Base-by-base conservation (phyloP, 2,113 vertebrate genomes). In the Casuarius casuarius region DNA sequence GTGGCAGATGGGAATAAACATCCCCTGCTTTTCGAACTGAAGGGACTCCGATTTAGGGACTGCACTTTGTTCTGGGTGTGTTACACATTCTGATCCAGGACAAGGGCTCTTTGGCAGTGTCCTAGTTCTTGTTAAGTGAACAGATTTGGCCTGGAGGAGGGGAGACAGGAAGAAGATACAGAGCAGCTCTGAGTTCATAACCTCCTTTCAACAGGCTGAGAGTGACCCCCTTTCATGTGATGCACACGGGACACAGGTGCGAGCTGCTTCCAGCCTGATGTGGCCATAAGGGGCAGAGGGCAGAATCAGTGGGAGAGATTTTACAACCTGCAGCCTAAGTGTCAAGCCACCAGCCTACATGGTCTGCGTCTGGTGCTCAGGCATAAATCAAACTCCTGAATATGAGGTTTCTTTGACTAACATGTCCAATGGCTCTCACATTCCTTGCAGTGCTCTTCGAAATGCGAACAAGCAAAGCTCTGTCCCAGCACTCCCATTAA, bases 391-490 rank as follows among this genome's bases (percentile, higher is more conserved):
- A 68, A 82, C 52, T 70, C 73, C 66, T 73, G 66, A 82, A 87
- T 82, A 72, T 10, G 70, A 94, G 29, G 87, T 92, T 89, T 87
- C 93, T 94, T 82, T 89, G 90, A 95, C 92, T 87, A 92, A 91
- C 70, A 52, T 70, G 70, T 87, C 92, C 92, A 80, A 77, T 61
- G 94, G 87, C 90, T 93, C 87, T 95, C 68, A 51, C 81, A 89
- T 94, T 96, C 95, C 90, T 93, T 92, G 89, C 58, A 75, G 54
- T 20, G 54, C 70, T 82, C 86, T 96, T 94, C 93, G 92, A 94
- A 94, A 96, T 84, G 0, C 20, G 73, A 92, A 96, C 94, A 93
- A 94, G 94, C 40, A 87, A 87, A 91, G 87, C 67, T 96, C 94
- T 96, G 94, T 97, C 86, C 90, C 94, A 85, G 71, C n/a, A 90